phyloP scores from a whole-genome alignment of 2,888 invertebrate species.

The Rhabditoides inermis region DNA sequence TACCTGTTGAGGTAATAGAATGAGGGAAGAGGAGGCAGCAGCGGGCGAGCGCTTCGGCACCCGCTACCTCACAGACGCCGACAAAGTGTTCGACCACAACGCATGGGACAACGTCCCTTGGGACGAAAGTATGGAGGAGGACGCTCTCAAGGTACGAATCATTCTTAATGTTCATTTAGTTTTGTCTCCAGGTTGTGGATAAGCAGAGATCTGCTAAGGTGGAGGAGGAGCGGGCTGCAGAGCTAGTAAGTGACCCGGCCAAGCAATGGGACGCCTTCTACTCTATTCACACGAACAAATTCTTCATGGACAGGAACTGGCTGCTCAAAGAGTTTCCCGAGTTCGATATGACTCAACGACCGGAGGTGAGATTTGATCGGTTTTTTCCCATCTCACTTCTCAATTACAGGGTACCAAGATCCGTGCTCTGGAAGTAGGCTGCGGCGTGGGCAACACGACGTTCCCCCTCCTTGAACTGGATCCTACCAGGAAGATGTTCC shows the following conservation, averaged over 20 bases:
- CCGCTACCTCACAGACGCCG: constrained; percentile 25
- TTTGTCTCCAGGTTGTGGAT: constrained; percentile 18
- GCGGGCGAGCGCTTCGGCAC: constrained; percentile 19
- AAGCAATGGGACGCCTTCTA: constrained; percentile 52
- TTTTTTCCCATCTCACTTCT: not conserved
- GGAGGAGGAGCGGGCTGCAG: constrained; percentile 17
- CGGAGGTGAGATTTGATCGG: constrained; percentile 11
- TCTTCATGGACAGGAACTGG: constrained; percentile 60
- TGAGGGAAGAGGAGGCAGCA: constrained; percentile 6
- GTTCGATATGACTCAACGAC: constrained; percentile 56
- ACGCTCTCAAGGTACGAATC: constrained; percentile 29
- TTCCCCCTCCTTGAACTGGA: constrained; percentile 75
- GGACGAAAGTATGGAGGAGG: constrained; percentile 40
- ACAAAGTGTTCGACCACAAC: constrained; percentile 36
- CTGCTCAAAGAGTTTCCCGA: constrained; percentile 94
- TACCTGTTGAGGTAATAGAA: too few relatives aligned
- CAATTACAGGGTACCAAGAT: constrained; percentile 15
- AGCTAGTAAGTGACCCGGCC: constrained; percentile 28
- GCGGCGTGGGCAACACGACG: constrained; percentile 93
- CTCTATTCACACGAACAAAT: constrained; percentile 42
- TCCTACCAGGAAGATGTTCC: constrained; percentile 59
- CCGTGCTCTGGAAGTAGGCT: constrained; percentile 78
- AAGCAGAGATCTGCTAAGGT: constrained; percentile 18
- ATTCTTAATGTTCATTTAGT: too few relatives aligned
- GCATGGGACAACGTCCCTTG: constrained; percentile 52